These are phyloP conservation scores for Tenthredo livida DNA, from an alignment of 2,888 invertebrate species.

Conservation along the genomic window DNA sequence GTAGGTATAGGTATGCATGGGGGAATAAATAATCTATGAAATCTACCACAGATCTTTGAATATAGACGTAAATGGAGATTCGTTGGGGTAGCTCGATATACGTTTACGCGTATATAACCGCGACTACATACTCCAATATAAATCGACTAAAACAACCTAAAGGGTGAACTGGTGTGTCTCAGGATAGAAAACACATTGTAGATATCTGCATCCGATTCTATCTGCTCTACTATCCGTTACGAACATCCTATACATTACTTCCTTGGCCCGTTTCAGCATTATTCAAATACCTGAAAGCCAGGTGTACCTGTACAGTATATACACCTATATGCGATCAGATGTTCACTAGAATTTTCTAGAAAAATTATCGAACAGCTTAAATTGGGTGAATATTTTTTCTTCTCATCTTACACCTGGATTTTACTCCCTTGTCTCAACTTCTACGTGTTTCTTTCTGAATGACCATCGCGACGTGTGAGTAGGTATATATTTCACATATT, in stretches of 20 bases:
- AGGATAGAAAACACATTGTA: constrained; percentile 8
- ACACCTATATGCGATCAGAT: neutral
- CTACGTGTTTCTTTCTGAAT: too few relatives aligned
- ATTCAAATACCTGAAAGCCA: constrained; percentile 49
- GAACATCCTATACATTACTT: neutral
- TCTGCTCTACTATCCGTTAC: constrained; percentile 27
- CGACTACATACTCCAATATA: neutral
- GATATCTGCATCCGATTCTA: constrained; percentile 41
- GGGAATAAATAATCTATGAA: constrained; percentile 68
- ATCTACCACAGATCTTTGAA: constrained; percentile 66
- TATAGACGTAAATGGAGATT: constrained; percentile 70
- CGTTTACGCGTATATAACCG: neutral
- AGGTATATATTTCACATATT: neutral
- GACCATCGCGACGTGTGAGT: too few relatives aligned
- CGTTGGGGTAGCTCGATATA: constrained; percentile 56
- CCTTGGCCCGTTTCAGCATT: neutral
- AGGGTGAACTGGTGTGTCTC: neutral
- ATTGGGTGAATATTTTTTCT: neutral
- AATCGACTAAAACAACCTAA: neutral
- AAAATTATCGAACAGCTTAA: too few relatives aligned
- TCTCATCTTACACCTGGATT: neutral
- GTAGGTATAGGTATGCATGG: too few relatives aligned
- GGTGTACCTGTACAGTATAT: constrained; percentile 52
- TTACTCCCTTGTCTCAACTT: too few relatives aligned
- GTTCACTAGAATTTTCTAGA: too few relatives aligned